These are phyloP conservation scores for Oryzias woworae DNA, from an alignment of 2,113 vertebrate species.

Conservation along the genomic window DNA sequence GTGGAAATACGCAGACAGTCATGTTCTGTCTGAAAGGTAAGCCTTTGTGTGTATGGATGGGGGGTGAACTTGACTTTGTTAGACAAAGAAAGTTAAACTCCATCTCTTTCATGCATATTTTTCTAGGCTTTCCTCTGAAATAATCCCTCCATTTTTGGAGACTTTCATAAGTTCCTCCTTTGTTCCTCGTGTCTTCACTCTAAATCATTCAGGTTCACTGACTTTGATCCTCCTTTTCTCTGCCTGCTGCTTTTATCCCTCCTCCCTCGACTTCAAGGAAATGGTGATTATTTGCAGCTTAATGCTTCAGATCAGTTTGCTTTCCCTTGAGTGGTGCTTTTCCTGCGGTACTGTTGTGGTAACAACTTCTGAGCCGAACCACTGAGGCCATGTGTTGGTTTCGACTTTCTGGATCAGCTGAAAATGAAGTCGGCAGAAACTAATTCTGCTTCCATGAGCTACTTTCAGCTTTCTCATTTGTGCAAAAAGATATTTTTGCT, in stretches of 20 bases:
- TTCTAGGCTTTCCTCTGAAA: slow-evolving; percentile 26
- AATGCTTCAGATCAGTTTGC: background rate
- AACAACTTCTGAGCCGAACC: slow-evolving; percentile 64
- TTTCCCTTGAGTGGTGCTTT: background rate
- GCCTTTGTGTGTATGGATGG: slow-evolving; percentile 21
- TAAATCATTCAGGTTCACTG: slow-evolving; percentile 31
- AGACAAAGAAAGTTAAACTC: slow-evolving; percentile 68
- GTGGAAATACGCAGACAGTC: slow-evolving; percentile 20
- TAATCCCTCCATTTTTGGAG: slow-evolving; percentile 9
- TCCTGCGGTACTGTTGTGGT: background rate
- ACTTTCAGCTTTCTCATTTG: too few relatives aligned
- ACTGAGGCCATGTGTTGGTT: slow-evolving; percentile 55
- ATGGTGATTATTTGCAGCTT: background rate
- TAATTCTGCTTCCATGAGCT: too few relatives aligned
- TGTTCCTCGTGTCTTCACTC: slow-evolving; percentile 29
- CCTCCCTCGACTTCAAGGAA: background rate
- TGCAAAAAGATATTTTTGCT: too few relatives aligned
- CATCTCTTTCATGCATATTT: slow-evolving; percentile 43
- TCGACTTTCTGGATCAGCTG: slow-evolving; percentile 32
- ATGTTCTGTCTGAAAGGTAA: slow-evolving; percentile 77
- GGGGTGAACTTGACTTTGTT: slow-evolving; percentile 36
- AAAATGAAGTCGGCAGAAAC: slow-evolving; percentile 11
- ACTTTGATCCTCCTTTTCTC: slow-evolving; percentile 15
- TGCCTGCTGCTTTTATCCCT: slow-evolving; percentile 9
- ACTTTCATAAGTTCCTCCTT: slow-evolving; percentile 38